Evolutionary conservation across 2,113 vertebrate species (phyloP).

Genomic region (Lates calcarifer): DNA sequence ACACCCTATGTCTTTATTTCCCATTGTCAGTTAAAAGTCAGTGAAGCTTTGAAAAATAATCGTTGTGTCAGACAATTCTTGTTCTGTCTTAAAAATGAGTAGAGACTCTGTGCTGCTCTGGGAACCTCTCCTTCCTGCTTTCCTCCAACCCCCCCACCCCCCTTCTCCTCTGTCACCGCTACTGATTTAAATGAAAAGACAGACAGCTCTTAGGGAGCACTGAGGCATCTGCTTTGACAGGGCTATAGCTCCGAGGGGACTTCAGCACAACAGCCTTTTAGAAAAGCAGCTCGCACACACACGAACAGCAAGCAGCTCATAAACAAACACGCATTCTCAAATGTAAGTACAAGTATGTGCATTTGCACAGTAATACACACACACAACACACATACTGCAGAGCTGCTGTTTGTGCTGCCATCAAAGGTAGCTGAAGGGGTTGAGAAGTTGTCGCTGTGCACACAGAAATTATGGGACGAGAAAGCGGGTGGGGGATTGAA

Average conservation of each 20-base stretch:
- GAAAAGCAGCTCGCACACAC: conserved; percentile 32
- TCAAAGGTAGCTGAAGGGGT: conserved; percentile 64
- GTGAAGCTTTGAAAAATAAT: conserved; percentile 13
- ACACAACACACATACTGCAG: conserved; percentile 13
- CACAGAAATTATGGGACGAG: conserved; percentile 61
- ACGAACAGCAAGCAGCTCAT: conserved; percentile 14
- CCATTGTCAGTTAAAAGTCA: conserved; percentile 7
- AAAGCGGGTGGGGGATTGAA: conserved; percentile 29
- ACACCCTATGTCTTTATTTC: background rate
- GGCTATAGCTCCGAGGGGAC: conserved; percentile 37
- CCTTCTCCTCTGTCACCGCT: conserved; percentile 39
- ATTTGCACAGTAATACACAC: background rate
- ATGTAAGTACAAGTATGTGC: conserved; percentile 22
- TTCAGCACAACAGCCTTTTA: conserved; percentile 39
- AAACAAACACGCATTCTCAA: conserved; percentile 16
- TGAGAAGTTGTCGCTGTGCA: conserved; percentile 57
- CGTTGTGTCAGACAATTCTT: conserved; percentile 17
- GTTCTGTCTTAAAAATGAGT: conserved; percentile 35
- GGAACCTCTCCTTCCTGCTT: background rate
- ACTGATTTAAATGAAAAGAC: conserved; percentile 61
- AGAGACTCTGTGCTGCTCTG: conserved; percentile 26
- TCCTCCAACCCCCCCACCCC: background rate
- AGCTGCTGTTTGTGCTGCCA: conserved; percentile 49
- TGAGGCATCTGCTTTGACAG: conserved; percentile 65
- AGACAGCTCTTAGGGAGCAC: conserved; percentile 58